These are phyloP conservation scores for Pelusios castaneus DNA, from an alignment of 2,113 vertebrate genomes.

Conservation along the genomic window DNA sequence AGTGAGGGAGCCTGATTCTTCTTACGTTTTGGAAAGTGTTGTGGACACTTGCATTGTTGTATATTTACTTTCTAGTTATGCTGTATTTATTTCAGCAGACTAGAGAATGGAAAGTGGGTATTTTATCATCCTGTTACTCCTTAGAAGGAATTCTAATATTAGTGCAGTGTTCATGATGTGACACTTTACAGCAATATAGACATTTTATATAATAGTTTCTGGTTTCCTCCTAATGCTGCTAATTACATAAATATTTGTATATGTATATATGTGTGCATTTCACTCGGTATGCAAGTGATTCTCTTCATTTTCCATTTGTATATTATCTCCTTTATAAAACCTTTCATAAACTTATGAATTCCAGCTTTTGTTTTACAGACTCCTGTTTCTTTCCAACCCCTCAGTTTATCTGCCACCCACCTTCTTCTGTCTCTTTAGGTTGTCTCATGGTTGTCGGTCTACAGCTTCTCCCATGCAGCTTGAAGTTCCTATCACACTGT, in stretches of 20 bases:
- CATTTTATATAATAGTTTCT: neutral
- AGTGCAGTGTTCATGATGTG: neutral
- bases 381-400: no score
- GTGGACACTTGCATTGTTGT: neutral
- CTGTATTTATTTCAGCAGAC: slow-evolving; percentile 27
- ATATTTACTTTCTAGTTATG: slow-evolving; percentile 24
- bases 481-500: neutral
- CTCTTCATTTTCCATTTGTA: neutral
- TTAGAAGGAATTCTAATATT: neutral
- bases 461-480: neutral
- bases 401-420: neutral
- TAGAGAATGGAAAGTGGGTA: slow-evolving; percentile 46
- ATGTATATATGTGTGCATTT: neutral
- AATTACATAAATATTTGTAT: rapidly evolving
- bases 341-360: no score
- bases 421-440: neutral
- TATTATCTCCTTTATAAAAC: neutral
- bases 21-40: slow-evolving; percentile 18
- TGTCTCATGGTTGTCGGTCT: rapidly evolving
- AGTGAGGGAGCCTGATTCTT: slow-evolving; percentile 22
- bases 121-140: slow-evolving; percentile 56
- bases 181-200: neutral
- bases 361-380: no score
- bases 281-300: neutral
- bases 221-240: neutral